Conservation (phyloP, 1,140 invertebrate species). For the Caenorhabditis briggsae region DNA sequence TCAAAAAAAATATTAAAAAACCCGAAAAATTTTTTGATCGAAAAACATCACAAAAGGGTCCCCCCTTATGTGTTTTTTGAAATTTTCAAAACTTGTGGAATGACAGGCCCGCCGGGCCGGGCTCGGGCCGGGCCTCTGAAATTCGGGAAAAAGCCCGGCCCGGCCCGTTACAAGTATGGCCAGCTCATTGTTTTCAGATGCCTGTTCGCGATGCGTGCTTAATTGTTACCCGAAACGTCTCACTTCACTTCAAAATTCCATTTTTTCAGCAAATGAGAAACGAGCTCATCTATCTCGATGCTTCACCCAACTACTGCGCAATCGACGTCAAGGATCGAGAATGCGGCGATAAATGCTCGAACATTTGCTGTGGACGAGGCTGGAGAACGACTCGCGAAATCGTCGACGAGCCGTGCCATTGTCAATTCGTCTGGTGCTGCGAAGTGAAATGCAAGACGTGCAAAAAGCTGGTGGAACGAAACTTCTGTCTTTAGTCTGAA, state of each 20-base stretch:
- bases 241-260: too few relatives aligned
- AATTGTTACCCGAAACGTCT: too few relatives aligned
- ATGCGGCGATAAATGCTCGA: constrained; percentile 82
- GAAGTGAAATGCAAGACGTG: constrained; percentile 83
- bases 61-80: background rate
- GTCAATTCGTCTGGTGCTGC: constrained; percentile 84
- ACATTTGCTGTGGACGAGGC: constrained; percentile 73
- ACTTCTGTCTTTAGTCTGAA: constrained; percentile 57
- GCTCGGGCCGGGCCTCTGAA: too few relatives aligned
- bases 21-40: too few relatives aligned
- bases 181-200: too few relatives aligned
- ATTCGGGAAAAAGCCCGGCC: too few relatives aligned
- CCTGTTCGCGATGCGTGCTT: too few relatives aligned
- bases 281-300: constrained; percentile 82
- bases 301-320: constrained; percentile 83
- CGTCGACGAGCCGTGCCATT: constrained; percentile 81
- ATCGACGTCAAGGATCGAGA: constrained; percentile 78
- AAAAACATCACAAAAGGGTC: too few relatives aligned
- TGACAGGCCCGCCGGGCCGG: too few relatives aligned
- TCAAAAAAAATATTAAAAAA: too few relatives aligned
- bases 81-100: constrained; percentile 38
- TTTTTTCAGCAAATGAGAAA: constrained; percentile 55
- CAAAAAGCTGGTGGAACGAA: constrained; percentile 66
- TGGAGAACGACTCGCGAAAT: constrained; percentile 58
- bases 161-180: too few relatives aligned